Evolutionary conservation across 2,113 vertebrate genomes (phyloP).

Genomic region (Rhinopithecus roxellana): DNA sequence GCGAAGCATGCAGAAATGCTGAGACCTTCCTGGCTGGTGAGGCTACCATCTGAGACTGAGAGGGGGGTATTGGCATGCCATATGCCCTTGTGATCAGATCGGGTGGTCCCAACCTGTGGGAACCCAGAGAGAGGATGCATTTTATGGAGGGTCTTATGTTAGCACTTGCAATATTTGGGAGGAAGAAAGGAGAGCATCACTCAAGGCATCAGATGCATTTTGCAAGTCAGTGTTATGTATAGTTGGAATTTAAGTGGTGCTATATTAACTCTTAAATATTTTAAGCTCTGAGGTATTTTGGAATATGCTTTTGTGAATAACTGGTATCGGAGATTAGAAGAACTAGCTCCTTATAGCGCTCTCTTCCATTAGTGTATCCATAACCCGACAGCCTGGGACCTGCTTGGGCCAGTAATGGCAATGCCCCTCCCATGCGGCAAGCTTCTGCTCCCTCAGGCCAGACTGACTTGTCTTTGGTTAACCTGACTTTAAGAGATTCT

Average conservation of each 20-base stretch:
- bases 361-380: neutral
- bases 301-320: conserved; percentile 10
- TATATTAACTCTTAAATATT: conserved; percentile 68
- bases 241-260: conserved; percentile 47
- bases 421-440: neutral
- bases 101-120: neutral
- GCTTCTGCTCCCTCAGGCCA: neutral
- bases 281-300: conserved; percentile 51
- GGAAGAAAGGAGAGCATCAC: neutral
- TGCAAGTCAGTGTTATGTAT: conserved; percentile 14
- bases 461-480: neutral
- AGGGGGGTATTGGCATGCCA: neutral
- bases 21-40: neutral
- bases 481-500: neutral
- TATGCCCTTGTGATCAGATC: neutral
- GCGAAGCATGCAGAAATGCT: rapidly evolving
- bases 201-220: neutral
- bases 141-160: neutral
- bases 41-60: neutral
- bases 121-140: neutral
- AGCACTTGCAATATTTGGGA: neutral
- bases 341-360: neutral
- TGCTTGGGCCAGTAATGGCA: neutral
- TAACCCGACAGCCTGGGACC: neutral
- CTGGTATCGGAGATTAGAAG: neutral